These are phyloP conservation scores for Dicerorhinus sumatrensis DNA, from an alignment of 2,113 vertebrate genomes.

Conservation along the genomic window DNA sequence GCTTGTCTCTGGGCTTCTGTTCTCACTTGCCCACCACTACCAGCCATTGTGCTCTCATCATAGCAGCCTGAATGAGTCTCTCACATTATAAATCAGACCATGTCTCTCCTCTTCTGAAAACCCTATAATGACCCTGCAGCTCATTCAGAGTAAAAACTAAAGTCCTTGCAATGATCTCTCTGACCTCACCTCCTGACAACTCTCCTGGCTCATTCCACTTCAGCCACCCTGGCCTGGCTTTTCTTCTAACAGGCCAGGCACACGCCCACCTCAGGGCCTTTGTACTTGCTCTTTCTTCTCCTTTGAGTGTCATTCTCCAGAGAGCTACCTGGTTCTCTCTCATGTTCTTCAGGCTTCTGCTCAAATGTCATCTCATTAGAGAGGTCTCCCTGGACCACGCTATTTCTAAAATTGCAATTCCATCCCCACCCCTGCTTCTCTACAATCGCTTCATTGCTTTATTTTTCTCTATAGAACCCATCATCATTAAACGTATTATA, in stretches of 20 bases:
- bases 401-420: not conserved
- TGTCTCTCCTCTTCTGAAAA: not conserved
- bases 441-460: not conserved
- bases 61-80: not conserved
- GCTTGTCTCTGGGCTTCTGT: not conserved
- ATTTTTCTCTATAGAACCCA: not conserved
- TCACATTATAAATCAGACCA: not conserved
- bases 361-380: not conserved
- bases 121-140: not conserved
- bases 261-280: not conserved
- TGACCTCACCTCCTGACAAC: not conserved
- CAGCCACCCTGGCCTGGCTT: not conserved
- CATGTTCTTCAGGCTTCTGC: not conserved
- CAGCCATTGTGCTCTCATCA: not conserved
- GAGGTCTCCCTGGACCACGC: not conserved
- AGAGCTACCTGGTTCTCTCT: not conserved
- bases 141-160: not conserved
- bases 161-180: not conserved
- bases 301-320: not conserved
- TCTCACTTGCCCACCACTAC: not conserved
- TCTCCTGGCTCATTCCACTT: not conserved
- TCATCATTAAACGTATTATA: not conserved
- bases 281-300: not conserved
- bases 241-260: not conserved
- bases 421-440: not conserved